Evolutionary conservation across 1,140 invertebrate genomes (phyloP).

Genomic region (Acromyrmex echinatior): DNA sequence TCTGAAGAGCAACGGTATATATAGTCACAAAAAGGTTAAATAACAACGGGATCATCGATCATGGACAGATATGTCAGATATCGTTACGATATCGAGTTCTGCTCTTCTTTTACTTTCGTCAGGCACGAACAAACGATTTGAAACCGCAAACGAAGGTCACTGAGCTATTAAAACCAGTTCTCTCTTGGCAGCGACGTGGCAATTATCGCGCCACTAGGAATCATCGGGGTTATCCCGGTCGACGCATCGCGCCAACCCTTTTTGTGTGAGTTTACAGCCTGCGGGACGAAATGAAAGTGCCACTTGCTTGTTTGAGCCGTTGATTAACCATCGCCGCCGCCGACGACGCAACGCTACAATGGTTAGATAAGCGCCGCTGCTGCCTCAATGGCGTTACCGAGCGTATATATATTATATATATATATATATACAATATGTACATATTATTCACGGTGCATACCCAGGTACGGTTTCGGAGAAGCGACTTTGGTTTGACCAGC

Average conservation of each 20-base stretch:
- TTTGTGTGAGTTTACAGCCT: conserved; percentile 2
- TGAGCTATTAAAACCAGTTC: conserved; percentile 63
- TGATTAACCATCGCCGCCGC: conserved; percentile 56
- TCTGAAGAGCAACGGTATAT: not conserved
- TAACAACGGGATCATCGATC: conserved; percentile 37
- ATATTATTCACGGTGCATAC: not conserved
- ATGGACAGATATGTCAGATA: conserved; percentile 40
- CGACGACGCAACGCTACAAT: not conserved
- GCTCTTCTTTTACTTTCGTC: conserved; percentile 31
- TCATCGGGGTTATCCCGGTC: conserved; percentile 9
- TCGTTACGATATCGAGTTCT: not conserved
- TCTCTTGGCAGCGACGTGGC: conserved; percentile 4
- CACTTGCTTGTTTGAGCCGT: conserved; percentile 44
- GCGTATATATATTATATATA: not conserved
- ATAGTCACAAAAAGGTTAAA: not conserved
- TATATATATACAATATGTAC: too few species aligned
- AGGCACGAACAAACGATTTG: not conserved
- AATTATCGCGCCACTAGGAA: conserved; percentile 36
- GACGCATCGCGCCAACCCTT: conserved; percentile 60
- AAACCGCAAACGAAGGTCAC: conserved; percentile 57
- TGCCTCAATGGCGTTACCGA: not conserved
- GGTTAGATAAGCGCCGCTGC: not conserved
- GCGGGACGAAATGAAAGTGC: conserved; percentile 63
- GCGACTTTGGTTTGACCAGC: conserved; percentile 30
- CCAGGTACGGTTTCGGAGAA: conserved; percentile 24